A percentile compares a stretch with the other conserved stretches of the same genome.
Evolutionary conservation across 2,797 vertebrate genomes (phyloP).

Genomic region (Tarsius wallacei): DNA sequence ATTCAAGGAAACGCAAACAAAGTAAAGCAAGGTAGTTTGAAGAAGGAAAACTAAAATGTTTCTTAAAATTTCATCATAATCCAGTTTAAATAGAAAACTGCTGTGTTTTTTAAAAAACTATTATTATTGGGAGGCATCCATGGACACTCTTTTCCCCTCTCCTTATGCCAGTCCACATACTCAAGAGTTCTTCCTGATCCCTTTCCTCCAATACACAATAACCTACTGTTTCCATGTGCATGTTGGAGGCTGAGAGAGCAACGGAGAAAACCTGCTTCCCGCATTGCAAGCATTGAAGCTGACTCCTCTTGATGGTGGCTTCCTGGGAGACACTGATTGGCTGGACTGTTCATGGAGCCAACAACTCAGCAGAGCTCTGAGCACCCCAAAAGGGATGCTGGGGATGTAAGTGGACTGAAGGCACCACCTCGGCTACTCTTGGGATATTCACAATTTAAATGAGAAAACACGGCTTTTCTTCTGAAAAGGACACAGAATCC

Average conservation of each 20-base stretch:
- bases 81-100: neutral
- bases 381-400: neutral
- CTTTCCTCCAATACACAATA: neutral
- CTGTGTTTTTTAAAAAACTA: neutral
- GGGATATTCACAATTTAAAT: too few relatives aligned
- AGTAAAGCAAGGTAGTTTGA: neutral
- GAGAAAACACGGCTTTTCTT: neutral
- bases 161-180: accelerated
- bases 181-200: too few relatives aligned
- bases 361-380: neutral
- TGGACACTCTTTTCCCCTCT: accelerated
- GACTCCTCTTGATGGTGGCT: accelerated
- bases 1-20: neutral
- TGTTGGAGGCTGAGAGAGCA: accelerated
- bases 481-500: neutral
- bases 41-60: neutral
- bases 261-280: neutral
- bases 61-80: accelerated
- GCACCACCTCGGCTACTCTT: neutral
- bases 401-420: neutral
- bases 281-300: accelerated
- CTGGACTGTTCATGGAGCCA: neutral
- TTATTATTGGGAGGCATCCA: neutral
- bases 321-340: neutral
- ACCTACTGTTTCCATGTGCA: too few relatives aligned